Evolutionary conservation across 2,113 vertebrate species (phyloP), one percentile per base, ranked within the genome.

Genomic region (Gallinago paraguaiae): DNA sequence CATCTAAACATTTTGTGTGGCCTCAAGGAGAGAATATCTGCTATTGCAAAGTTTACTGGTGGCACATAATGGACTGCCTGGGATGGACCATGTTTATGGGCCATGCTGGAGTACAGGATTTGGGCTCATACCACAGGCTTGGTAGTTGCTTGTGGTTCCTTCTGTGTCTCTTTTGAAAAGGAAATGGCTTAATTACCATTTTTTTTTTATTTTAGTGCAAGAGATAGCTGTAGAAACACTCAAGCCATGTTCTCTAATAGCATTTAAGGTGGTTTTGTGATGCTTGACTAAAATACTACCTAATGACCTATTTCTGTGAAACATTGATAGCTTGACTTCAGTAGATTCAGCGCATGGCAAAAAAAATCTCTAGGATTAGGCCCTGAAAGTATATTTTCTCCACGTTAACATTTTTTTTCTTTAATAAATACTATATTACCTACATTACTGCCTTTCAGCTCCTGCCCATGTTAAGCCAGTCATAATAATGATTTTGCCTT

Each of bases 401-500:
- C 33, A 75, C 5, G 41, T 74, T 77, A 93, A 74, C 0, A 0
- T 46, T 76, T 64, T 81, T 85, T 84, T 65, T 45, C 67, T 92
- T 90, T 90, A 94, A 92, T 86, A 95, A 94, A 81, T 92, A 84
- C 56, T 57, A 35, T 57, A 78, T 80, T 94, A 75, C 24, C 24
- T 75, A 83, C 72, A 88, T 70, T 60, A 90, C 39, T 87, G 77
- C 53, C 76, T 92, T 86, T 91, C 77, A 78, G 19, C n/a, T 82
- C 37, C 57, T 82, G 57, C 30, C 60, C 86, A 12, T 56, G 56
- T 59, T 50, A 84, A 96, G 80, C 10, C 28, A 64, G 43, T 82
- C 19, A 16, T 82, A 89, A 60, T 90, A 81, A 94, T 22, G 60
- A 76, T 83, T 96, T 92, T 90, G 30, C 68, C 33, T 81, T 92